These are phyloP conservation scores for Agrilus cyanescens DNA, from an alignment of 2,888 invertebrate species.

Conservation along the genomic window DNA sequence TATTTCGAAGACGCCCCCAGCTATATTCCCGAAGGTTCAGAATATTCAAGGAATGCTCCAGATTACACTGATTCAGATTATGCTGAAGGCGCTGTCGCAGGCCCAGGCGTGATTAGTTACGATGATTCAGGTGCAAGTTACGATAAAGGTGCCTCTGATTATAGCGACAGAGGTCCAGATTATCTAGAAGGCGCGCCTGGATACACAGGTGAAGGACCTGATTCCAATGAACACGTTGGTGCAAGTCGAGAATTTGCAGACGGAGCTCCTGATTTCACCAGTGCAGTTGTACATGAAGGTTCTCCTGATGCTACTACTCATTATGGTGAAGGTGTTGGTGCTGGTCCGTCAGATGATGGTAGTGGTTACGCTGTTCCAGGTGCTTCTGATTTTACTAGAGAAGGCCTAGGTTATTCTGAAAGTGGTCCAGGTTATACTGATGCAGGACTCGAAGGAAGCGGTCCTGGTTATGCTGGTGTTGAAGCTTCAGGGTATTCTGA, in stretches of 20 bases:
- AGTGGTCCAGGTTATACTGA: slow-evolving; percentile 1
- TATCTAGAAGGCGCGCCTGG: background rate
- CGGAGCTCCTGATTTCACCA: slow-evolving; percentile 16
- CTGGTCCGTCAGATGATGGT: background rate
- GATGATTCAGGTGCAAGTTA: background rate
- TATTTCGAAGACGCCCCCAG: too few species aligned
- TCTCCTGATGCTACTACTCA: background rate
- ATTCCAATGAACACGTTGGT: slow-evolving; percentile 25
- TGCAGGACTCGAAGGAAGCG: slow-evolving; percentile 1
- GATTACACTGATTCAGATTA: background rate
- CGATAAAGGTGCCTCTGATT: too few species aligned
- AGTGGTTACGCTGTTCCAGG: slow-evolving; percentile 2
- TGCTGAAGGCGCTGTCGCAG: background rate
- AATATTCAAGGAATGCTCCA: too few species aligned
- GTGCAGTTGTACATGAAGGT: slow-evolving; percentile 12
- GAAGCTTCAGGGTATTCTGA: background rate
- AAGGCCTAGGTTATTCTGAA: slow-evolving; percentile 1
- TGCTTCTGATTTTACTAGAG: background rate
- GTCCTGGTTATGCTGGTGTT: slow-evolving; percentile 1
- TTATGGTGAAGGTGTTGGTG: background rate
- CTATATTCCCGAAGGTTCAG: too few species aligned
- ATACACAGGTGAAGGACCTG: slow-evolving; percentile 9
- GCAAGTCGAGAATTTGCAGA: slow-evolving; percentile 28
- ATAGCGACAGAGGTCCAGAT: background rate
- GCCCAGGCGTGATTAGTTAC: background rate